Evolutionary conservation across 2,797 vertebrate genomes (phyloP), one percentile per base, ranked within the genome.

Genomic region (Chanos chanos): DNA sequence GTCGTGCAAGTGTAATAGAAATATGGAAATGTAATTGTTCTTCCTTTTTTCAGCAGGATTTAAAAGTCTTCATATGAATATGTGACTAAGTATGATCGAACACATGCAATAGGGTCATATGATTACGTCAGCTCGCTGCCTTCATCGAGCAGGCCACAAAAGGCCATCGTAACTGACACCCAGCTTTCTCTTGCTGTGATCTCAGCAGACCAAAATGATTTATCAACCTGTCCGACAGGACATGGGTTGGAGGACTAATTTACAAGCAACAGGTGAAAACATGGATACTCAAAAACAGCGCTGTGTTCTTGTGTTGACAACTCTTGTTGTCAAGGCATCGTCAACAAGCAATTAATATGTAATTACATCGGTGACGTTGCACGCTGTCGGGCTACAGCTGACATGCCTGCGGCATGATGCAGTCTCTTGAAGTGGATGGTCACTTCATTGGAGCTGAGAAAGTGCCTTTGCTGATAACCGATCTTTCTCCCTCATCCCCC

Each of bases 321-420:
- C 33, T 43, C 54, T 72, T 36, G 73, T 69, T 65, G 67, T 76
- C 74, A 71, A 65, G 76, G 66, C 57, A 73, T 64, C 51, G 41
- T 65, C 75, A 71, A 76, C 71, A 76, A 50, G 69, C 51, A 49
- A 74, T 76, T 71, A 65, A 77, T 74, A 72, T 72, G 73, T 74
- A 76, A 75, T 77, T 72, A 72, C 69, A 80, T 64, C 69, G 71
- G 30, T 53, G 61, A 73, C 55, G 54, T 28, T 39, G 54, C 43
- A 37, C 53, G 8, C 39, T 27, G 33, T 9, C n/a, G 28, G 41
- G 31, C 37, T 50, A 31, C 64, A 68, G 59, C 71, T 58, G 66
- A 34, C 58, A 49, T 74, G 56, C 66, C 61, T 43, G 25, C 10
- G 39, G 21, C 10, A 36, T 68, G 72, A 70, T 44, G 60, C 48